Percentiles rank a stretch among this genome's conserved stretches.
Evolutionary conservation across 2,113 vertebrate species (phyloP).

Genomic region (Todiramphus saurophagus): DNA sequence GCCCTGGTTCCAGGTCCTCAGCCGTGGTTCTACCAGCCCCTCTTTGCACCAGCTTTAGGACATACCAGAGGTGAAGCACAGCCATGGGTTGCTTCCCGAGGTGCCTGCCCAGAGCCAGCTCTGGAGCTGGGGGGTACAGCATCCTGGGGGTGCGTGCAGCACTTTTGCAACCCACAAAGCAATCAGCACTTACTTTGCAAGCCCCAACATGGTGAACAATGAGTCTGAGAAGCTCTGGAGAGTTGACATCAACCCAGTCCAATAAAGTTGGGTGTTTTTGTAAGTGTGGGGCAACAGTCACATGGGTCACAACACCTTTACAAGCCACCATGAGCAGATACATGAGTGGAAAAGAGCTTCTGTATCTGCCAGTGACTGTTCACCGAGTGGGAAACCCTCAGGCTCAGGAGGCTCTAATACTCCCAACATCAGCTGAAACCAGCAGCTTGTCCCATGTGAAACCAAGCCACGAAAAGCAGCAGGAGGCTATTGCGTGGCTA

Average conservation of each 20-base stretch:
- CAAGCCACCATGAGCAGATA: rapidly evolving
- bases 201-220: rapidly evolving
- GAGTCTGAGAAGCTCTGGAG: rapidly evolving
- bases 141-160: rapidly evolving
- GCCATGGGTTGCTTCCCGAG: rapidly evolving
- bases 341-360: rapidly evolving
- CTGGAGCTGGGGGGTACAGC: not conserved
- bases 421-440: not conserved
- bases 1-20: not conserved
- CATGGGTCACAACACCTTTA: not conserved
- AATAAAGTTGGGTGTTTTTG: rapidly evolving
- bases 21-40: not conserved
- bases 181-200: not conserved
- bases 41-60: not conserved
- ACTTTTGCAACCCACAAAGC: not conserved
- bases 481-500: rapidly evolving
- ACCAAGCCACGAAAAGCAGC: rapidly evolving
- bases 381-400: not conserved
- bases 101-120: not conserved
- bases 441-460: rapidly evolving
- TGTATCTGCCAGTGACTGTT: rapidly evolving
- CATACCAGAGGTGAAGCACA: rapidly evolving
- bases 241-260: not conserved
- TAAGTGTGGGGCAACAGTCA: rapidly evolving
- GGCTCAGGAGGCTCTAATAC: not conserved